Evolutionary conservation across 2,888 invertebrate genomes (phyloP).

Genomic region (Philereme vetulata): DNA sequence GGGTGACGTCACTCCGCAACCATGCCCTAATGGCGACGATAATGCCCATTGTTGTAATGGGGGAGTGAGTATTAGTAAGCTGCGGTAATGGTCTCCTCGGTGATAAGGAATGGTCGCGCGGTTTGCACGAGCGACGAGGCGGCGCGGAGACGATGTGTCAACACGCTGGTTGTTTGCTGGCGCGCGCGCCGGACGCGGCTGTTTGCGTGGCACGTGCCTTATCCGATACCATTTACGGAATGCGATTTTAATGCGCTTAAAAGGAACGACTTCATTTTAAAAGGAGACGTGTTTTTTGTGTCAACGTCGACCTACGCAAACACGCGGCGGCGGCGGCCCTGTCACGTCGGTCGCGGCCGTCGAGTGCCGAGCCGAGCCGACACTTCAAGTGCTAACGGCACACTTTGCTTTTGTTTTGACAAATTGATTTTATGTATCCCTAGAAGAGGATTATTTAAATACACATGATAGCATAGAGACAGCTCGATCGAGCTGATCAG

Average conservation of each 20-base stretch:
- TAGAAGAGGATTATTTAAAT: no score
- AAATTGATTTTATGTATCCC: conserved; percentile 13
- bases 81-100: conserved; percentile 19
- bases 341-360: not conserved
- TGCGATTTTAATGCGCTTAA: conserved; percentile 73
- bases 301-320: conserved; percentile 44
- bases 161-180: conserved; percentile 28
- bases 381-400: conserved; percentile 8
- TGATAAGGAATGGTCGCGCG: conserved; percentile 13
- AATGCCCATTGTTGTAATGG: conserved; percentile 25
- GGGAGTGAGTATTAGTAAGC: conserved; percentile 9
- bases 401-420: conserved; percentile 17
- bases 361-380: not conserved
- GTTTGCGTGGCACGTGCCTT: conserved; percentile 73
- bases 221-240: conserved; percentile 75
- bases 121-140: not conserved
- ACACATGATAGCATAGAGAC: no score
- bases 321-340: conserved; percentile 35
- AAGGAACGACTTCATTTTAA: conserved; percentile 66
- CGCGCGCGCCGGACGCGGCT: conserved; percentile 38
- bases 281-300: conserved; percentile 60
- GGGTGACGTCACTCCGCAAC: conserved; percentile 31
- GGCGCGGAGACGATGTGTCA: conserved; percentile 6
- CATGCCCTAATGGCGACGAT: conserved; percentile 26
- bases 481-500: no score